Evolutionary conservation across 2,113 vertebrate species (phyloP).

Genomic region (Rhynchomys soricoides): DNA sequence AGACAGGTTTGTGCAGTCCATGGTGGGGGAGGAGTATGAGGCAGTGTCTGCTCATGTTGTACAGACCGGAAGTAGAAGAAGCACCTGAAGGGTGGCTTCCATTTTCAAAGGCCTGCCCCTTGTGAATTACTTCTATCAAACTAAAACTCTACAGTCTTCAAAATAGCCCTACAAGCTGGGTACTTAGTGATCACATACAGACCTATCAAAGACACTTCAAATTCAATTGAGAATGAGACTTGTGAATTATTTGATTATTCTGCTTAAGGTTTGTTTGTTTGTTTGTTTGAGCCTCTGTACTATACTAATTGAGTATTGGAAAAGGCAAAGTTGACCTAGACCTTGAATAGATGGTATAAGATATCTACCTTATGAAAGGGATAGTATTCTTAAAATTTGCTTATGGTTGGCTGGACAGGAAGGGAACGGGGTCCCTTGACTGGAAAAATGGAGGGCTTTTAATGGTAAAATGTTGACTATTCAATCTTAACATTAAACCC

Average conservation of each 20-base stretch:
- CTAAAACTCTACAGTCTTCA: neutral
- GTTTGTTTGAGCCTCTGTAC: neutral
- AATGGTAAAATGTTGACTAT: neutral
- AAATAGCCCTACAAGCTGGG: neutral
- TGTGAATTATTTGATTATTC: neutral
- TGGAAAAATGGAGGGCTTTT: neutral
- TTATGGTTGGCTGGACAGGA: neutral
- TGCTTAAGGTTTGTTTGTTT: neutral
- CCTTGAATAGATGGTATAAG: neutral
- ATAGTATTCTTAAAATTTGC: neutral
- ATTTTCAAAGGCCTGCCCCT: neutral
- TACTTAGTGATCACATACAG: neutral
- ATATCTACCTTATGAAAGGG: neutral
- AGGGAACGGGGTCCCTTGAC: neutral
- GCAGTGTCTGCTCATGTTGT: neutral
- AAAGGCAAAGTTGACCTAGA: neutral
- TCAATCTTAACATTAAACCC: neutral
- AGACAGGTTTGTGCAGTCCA: too few species aligned
- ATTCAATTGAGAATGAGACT: neutral
- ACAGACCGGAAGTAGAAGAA: neutral
- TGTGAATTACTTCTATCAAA: neutral
- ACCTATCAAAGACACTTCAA: neutral
- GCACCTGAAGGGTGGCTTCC: too few species aligned
- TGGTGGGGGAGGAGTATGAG: neutral
- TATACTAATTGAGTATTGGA: neutral